phyloP scores from a whole-genome alignment of 2,113 vertebrate genomes.

The Ictalurus furcatus region DNA sequence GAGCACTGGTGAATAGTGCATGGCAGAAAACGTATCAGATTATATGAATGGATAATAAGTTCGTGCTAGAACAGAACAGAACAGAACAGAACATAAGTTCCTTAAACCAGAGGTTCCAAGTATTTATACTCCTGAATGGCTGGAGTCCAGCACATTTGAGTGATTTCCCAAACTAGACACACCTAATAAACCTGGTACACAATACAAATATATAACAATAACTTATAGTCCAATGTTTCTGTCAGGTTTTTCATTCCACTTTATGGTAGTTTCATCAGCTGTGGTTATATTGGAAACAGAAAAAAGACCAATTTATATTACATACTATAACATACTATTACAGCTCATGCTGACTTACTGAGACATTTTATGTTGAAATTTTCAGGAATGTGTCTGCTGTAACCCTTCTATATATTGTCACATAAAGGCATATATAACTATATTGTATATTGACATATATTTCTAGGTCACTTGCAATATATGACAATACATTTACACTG shows the following conservation, averaged over 20 bases:
- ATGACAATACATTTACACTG: not conserved
- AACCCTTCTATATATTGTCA: not conserved
- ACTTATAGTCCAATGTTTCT: not conserved
- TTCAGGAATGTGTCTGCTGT: not conserved
- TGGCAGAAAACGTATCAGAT: not conserved
- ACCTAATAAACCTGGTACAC: not conserved
- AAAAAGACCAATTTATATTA: not conserved
- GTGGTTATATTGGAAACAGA: not conserved
- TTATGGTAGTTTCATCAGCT: not conserved
- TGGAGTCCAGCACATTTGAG: not conserved
- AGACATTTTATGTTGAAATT: not conserved
- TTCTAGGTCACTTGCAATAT: not conserved
- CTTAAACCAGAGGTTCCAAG: not conserved
- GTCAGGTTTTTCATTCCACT: not conserved
- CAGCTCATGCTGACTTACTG: not conserved
- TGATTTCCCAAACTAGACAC: not conserved
- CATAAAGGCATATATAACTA: not conserved
- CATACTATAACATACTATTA: not conserved
- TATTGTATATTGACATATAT: not conserved
- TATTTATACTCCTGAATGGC: not conserved
- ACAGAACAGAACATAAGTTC: not conserved
- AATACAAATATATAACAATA: not conserved
- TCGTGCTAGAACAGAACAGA: not conserved
- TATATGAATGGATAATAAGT: conserved; percentile 19
- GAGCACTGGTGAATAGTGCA: not conserved